Percentiles rank a stretch among this genome's conserved stretches.
phyloP scores from a whole-genome alignment of 2,888 invertebrate genomes.

The Eupithecia vulgata region DNA sequence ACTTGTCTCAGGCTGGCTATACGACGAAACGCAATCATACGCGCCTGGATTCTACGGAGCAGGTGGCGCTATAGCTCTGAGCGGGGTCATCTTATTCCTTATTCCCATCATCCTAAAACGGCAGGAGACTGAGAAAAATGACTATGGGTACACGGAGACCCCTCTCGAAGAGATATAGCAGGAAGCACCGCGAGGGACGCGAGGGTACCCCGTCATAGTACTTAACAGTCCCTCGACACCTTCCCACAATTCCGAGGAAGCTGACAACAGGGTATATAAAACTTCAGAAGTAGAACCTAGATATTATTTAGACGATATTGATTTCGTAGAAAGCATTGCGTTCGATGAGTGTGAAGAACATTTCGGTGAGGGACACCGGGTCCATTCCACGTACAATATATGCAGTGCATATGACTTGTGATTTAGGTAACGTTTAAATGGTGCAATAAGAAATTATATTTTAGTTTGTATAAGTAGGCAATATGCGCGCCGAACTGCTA shows the following conservation, averaged over 20 bases:
- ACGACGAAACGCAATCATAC: slow-evolving; percentile 90
- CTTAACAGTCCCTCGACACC: slow-evolving; percentile 78
- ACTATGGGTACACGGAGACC: slow-evolving; percentile 59
- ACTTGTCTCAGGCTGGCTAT: slow-evolving; percentile 88
- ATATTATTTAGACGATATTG: slow-evolving; percentile 62
- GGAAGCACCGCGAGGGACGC: slow-evolving; percentile 51
- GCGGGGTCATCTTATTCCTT: slow-evolving; percentile 94
- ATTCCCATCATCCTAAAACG: slow-evolving; percentile 89
- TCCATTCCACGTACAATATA: slow-evolving; percentile 76
- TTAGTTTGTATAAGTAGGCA: slow-evolving; percentile 33
- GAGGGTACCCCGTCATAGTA: slow-evolving; percentile 66
- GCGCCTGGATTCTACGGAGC: slow-evolving; percentile 94
- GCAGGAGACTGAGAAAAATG: slow-evolving; percentile 40
- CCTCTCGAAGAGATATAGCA: slow-evolving; percentile 77
- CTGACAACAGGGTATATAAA: slow-evolving; percentile 78
- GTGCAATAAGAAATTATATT: slow-evolving; percentile 59
- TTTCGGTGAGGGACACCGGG: slow-evolving; percentile 58
- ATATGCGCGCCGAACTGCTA: slow-evolving; percentile 28
- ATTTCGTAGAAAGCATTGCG: slow-evolving; percentile 64
- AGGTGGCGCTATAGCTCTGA: slow-evolving; percentile 92
- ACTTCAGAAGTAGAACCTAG: slow-evolving; percentile 70
- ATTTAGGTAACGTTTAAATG: slow-evolving; percentile 53
- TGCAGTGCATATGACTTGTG: slow-evolving; percentile 59
- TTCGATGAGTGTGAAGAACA: slow-evolving; percentile 64
- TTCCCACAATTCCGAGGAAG: slow-evolving; percentile 65